Evolutionary conservation across 1,140 invertebrate genomes (phyloP).

Genomic region (Laupala kohalensis): DNA sequence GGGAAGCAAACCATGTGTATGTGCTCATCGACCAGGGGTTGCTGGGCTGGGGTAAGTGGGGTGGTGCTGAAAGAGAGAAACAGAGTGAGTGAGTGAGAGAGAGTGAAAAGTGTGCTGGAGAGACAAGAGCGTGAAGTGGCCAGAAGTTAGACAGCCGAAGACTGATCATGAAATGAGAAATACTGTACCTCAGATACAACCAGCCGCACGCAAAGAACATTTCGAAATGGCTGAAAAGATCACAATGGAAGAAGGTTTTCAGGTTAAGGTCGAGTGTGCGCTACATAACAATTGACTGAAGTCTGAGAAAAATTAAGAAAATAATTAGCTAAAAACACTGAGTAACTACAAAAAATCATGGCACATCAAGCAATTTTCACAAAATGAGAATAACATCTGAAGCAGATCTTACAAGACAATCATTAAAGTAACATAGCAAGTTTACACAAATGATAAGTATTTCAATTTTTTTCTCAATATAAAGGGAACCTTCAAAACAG

Average conservation of each 20-base stretch:
- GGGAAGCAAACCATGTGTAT: neutral
- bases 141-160: neutral
- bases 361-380: neutral
- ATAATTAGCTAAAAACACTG: neutral
- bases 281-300: neutral
- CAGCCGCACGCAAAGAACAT: conserved; percentile 67
- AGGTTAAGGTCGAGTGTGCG: conserved; percentile 11
- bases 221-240: conserved; percentile 50
- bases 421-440: neutral
- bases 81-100: conserved; percentile 1
- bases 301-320: neutral
- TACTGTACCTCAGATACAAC: conserved; percentile 59
- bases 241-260: conserved; percentile 17
- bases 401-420: neutral
- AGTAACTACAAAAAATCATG: neutral
- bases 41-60: neutral
- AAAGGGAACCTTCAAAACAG: neutral
- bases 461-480: neutral
- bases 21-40: neutral
- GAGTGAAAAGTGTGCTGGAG: neutral
- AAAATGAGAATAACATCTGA: neutral
- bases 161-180: conserved; percentile 8
- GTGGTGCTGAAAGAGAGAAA: neutral
- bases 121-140: neutral
- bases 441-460: neutral